Evolutionary conservation across 2,888 invertebrate species (phyloP), one percentile per base, ranked within the genome.

Genomic region (Morpho achilles): DNA sequence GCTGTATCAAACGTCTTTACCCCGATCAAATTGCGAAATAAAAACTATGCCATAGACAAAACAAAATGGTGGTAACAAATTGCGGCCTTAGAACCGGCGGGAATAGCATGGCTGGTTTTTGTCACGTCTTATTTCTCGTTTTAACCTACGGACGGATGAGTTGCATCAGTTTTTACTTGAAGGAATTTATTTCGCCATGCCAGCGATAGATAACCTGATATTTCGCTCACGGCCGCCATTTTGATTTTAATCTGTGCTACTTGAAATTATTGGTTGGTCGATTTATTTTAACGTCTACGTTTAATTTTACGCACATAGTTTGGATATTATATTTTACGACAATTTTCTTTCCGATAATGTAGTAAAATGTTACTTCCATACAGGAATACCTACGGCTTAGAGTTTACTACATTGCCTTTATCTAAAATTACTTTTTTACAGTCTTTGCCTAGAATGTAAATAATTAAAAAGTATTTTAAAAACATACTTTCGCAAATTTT

Each of bases 221-320:
- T 75, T 62, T 57, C 62, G 76, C 77, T 69, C 67, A 66, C 69
- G 73, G 76, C 73, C 62, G 83, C 86, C 84, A 86, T 87, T 82
- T 86, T 85, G 78, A 78, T 80, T 83, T 82, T 77, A 80, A 79
- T 82, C 80, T 71, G 66, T 69, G 84, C 83, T 84, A 84, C 85
- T 82, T 78, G 79, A 84, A 82, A 85, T 82, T 83, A 77, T 80
- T 57, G 48, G 54, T 56, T 59, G 54, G 48, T 53, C 40, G 52
- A 45, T 44, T 50, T 16, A 52, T 55, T 56, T 55, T 53, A 44
- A 40, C 16, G 9, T 47, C 54, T 41, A 46, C 41, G 9, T 41
- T 53, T 46, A 56, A 52, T 49, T n/a, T 46, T 49, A 51, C 9
- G 10, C 9, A 23, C 7, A 23, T 47, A 47, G 7, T 22, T 23